phyloP scores from a whole-genome alignment of 2,113 vertebrate genomes.

The Pterophyllum scalare region DNA sequence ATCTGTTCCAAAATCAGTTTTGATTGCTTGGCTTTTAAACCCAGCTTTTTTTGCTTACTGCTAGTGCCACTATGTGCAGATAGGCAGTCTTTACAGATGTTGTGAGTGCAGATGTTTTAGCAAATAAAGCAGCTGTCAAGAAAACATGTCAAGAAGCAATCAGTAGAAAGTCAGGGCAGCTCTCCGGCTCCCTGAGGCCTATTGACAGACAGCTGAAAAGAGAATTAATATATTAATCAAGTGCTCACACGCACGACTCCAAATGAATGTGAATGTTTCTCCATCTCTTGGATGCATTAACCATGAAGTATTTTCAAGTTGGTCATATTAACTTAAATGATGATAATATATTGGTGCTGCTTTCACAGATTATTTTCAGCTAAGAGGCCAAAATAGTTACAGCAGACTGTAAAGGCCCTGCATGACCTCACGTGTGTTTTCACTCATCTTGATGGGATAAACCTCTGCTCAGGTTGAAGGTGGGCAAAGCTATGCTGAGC shows the following conservation, averaged over 20 bases:
- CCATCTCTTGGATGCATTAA: not conserved
- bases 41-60: not conserved
- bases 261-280: not conserved
- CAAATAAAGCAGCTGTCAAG: not conserved
- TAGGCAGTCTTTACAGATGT: not conserved
- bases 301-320: not conserved
- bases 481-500: not conserved
- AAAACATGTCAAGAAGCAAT: not conserved
- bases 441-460: not conserved
- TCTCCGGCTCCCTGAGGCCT: not conserved
- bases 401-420: not conserved
- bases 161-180: not conserved
- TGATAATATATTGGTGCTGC: not conserved
- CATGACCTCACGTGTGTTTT: not conserved
- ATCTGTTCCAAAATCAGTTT: not conserved
- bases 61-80: not conserved
- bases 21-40: not conserved
- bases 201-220: not conserved
- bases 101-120: not conserved
- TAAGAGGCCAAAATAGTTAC: not conserved
- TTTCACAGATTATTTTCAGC: not conserved
- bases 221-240: not conserved
- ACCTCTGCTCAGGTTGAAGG: not conserved
- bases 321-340: not conserved
- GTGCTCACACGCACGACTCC: not conserved